phyloP scores from a whole-genome alignment of 2,113 vertebrate species.

The Corythornis vintsioides region DNA sequence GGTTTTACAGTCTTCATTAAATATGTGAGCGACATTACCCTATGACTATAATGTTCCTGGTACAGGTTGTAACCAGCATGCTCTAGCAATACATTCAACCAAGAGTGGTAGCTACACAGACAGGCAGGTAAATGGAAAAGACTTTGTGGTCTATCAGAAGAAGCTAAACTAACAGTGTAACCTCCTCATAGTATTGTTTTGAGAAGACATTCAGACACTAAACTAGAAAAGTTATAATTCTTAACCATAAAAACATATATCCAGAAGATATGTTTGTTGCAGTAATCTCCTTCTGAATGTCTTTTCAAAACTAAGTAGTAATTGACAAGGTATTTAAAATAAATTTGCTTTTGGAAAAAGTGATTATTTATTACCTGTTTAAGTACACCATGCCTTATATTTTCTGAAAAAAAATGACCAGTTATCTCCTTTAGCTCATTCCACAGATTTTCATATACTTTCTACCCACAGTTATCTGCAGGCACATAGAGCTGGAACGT shows the following conservation, averaged over 20 bases:
- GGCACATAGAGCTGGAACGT: neutral
- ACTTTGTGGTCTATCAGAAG: neutral
- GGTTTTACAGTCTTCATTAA: neutral
- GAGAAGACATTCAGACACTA: neutral
- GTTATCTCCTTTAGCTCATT: neutral
- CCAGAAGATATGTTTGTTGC: neutral
- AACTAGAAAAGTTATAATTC: neutral
- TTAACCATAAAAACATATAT: neutral
- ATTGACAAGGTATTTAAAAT: neutral
- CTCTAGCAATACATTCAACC: neutral
- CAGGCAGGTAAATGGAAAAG: neutral
- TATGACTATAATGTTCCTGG: neutral
- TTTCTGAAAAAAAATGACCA: neutral
- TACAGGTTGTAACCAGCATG: neutral
- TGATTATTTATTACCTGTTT: neutral
- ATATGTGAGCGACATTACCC: neutral
- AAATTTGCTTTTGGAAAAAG: neutral
- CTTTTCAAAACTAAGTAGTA: neutral
- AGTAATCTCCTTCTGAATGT: neutral
- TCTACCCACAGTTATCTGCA: neutral
- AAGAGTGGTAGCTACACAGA: neutral
- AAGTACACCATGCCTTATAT: neutral
- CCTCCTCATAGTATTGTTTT: neutral
- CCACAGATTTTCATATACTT: neutral
- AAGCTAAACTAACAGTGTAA: neutral